phyloP scores from a whole-genome alignment of 1,140 invertebrate species.

The Drosophila sechellia region DNA sequence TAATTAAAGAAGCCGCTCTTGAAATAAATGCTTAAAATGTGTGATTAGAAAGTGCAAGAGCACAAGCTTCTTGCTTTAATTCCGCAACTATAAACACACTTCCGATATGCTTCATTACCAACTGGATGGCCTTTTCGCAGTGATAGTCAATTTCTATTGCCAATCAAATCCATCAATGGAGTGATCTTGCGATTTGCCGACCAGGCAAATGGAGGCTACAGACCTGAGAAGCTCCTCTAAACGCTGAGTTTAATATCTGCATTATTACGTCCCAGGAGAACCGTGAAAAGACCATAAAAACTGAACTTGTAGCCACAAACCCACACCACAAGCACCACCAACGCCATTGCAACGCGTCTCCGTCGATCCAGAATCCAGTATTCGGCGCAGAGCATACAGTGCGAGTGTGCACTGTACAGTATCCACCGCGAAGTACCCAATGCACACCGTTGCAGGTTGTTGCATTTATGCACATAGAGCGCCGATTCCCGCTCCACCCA shows the following conservation, averaged over 20 bases:
- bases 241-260: constrained; percentile 72
- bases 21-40: too few relatives aligned
- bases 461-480: constrained; percentile 46
- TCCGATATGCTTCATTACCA: neutral
- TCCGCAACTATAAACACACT: too few relatives aligned
- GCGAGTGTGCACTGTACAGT: constrained; percentile 2
- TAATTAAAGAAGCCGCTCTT: too few relatives aligned
- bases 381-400: neutral
- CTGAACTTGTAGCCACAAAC: constrained; percentile 59
- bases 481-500: constrained; percentile 11
- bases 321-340: constrained; percentile 19
- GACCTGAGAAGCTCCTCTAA: neutral
- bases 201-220: neutral
- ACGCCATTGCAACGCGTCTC: constrained; percentile 4
- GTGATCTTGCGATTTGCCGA: neutral
- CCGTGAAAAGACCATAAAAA: constrained; percentile 69
- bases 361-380: neutral
- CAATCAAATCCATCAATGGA: constrained; percentile 1
- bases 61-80: too few relatives aligned
- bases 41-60: too few relatives aligned
- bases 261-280: constrained; percentile 74
- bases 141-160: neutral
- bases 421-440: neutral
- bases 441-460: constrained; percentile 38
- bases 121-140: neutral